Evolutionary conservation across 1,140 invertebrate species (phyloP), one percentile per base, ranked within the genome.

Genomic region (Lethocerus indicus): DNA sequence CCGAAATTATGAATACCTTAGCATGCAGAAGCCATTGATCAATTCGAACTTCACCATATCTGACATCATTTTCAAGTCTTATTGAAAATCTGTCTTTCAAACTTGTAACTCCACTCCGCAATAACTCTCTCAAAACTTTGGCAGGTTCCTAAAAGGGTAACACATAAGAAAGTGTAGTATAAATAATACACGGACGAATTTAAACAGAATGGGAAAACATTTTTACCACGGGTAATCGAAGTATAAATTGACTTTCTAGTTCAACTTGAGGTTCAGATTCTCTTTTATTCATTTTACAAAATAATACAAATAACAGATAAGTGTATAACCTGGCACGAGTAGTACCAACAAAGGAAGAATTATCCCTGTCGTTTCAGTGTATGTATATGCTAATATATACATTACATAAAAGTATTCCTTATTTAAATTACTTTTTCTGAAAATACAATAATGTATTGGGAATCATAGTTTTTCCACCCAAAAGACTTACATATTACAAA

Each of bases 41-140:
- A 55, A 95, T 78, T 50, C 81, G 73, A 4, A 94, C 87, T 65
- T 84, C 83, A 1, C 89, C 90, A 65, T 88, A 81, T 51, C 92
- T 71, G 70, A 90, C 78, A 61, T 96, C 91, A 63, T 82, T 79
- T 58, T 94, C 89, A 18, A 96, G 60, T 64, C 90, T 86, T 51
- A 97, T 88, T n/a, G 68, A 71, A 3, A 96, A 64, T 23, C 89
- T 73, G 59, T 96, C 92, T 71, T 92, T 94, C 0, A 95, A 63
- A 61, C 74, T 76, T 27, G 71, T 73, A 47, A 76, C 72, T 24
- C 82, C 85, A 56, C 71, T 76, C 54, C 76, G 73, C 20, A 96
- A 67, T 6, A 83, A 73, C 59, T 91, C 85, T 53, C 75, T 68
- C 9, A 92, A 64, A 14, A 70, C 64, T 60, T 75, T 78, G 0